These are phyloP conservation scores for Bryconaethiops microstoma DNA, from an alignment of 2,797 vertebrate genomes.

Conservation along the genomic window DNA sequence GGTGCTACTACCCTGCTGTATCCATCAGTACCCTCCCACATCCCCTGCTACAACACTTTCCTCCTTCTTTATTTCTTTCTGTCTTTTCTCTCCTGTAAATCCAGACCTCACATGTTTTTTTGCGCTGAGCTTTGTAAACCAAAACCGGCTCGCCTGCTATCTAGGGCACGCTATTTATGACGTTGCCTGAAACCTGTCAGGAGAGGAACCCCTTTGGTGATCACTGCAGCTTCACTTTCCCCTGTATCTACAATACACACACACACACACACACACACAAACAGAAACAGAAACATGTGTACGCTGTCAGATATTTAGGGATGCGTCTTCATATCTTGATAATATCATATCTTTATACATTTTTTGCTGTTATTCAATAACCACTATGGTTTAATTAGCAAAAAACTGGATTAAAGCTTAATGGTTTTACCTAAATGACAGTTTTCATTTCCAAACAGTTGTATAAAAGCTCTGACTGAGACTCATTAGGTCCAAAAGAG, in stretches of 20 bases:
- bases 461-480: no score
- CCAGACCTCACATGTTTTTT: constrained; percentile 66
- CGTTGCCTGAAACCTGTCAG: constrained; percentile 77
- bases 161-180: constrained; percentile 78
- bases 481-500: no score
- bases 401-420: no score
- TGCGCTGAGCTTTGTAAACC: constrained; percentile 73
- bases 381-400: no score
- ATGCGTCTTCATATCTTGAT: no score
- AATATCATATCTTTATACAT: no score
- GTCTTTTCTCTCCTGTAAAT: constrained; percentile 39
- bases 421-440: no score
- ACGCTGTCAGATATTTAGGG: no score
- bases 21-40: neutral
- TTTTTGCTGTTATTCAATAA: no score
- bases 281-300: neutral
- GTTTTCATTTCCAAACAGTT: no score
- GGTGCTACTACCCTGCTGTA: no score
- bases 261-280: neutral
- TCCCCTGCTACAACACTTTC: neutral
- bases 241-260: constrained; percentile 34
- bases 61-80: neutral
- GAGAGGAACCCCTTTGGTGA: constrained; percentile 66
- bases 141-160: constrained; percentile 71
- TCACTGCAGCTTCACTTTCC: constrained; percentile 59